These are phyloP conservation scores for Mastomys natalensis DNA, from an alignment of 2,113 vertebrate genomes.

Conservation along the genomic window DNA sequence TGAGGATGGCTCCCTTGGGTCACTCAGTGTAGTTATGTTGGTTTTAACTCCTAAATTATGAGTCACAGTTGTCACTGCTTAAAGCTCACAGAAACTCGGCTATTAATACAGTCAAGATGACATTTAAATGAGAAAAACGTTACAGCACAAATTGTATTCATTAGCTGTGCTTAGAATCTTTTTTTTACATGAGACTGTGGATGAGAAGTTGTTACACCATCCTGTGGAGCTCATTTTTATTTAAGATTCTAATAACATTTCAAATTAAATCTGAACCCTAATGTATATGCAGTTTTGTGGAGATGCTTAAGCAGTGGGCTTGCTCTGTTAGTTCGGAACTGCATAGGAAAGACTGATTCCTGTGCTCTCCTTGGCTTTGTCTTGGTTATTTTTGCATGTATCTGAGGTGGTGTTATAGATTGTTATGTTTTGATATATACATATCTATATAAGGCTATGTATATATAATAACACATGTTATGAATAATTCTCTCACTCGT, in stretches of 20 bases:
- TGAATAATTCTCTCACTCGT: not conserved
- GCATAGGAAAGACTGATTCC: not conserved
- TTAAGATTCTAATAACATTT: constrained; percentile 10
- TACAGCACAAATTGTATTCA: constrained; percentile 35
- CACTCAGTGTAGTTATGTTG: not conserved
- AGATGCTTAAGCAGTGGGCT: not conserved
- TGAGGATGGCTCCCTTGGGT: not conserved
- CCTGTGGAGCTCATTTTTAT: constrained; percentile 45
- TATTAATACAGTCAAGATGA: constrained; percentile 42
- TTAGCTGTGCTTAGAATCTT: constrained; percentile 51
- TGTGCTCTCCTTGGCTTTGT: not conserved
- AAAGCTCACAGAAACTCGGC: not conserved
- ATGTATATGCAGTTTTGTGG: not conserved
- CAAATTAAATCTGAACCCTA: constrained; percentile 1
- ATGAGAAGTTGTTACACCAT: not conserved
- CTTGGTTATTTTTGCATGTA: not conserved
- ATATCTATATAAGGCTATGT: not conserved
- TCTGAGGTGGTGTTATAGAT: not conserved
- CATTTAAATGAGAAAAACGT: constrained; percentile 33
- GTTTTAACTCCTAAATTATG: constrained; percentile 50
- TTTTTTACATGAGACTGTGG: not conserved
- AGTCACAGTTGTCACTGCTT: constrained; percentile 1
- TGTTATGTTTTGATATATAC: not conserved
- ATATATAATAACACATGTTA: not conserved
- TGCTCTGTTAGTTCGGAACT: not conserved